Conservation (phyloP, 2,113 vertebrate genomes). For the Rhabdomys dilectus region DNA sequence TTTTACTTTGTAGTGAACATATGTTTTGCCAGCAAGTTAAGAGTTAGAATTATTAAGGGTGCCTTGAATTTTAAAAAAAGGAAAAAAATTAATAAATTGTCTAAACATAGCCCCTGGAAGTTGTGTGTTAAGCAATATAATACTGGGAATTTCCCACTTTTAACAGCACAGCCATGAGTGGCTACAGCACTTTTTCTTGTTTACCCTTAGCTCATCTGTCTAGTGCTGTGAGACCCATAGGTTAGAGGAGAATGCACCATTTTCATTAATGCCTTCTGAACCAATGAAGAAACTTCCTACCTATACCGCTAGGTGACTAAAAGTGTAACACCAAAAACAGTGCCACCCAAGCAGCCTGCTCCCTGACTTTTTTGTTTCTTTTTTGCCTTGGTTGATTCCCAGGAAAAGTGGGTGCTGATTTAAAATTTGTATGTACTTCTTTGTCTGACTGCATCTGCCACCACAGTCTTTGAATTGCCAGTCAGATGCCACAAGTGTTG, state of each 20-base stretch:
- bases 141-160: conserved; percentile 13
- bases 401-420: conserved; percentile 65
- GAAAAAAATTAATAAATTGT: conserved; percentile 59
- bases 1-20: conserved; percentile 53
- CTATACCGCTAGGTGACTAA: background rate
- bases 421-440: conserved; percentile 75
- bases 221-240: conserved; percentile 2
- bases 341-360: conserved; percentile 57
- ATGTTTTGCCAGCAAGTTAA: conserved; percentile 48
- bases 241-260: background rate
- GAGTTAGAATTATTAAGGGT: conserved; percentile 59
- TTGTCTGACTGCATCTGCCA: conserved; percentile 81
- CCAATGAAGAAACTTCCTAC: conserved; percentile 13
- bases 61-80: background rate
- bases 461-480: conserved; percentile 79
- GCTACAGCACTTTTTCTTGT: background rate
- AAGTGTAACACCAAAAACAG: conserved; percentile 40
- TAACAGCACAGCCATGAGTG: background rate
- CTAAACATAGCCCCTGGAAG: conserved; percentile 38
- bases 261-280: conserved; percentile 58
- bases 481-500: conserved; percentile 79
- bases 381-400: conserved; percentile 60
- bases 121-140: conserved; percentile 18
- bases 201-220: conserved; percentile 11
- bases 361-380: conserved; percentile 55